phyloP scores from a whole-genome alignment of 23 tunicate genomes.

The Botrylloides violaceus region DNA sequence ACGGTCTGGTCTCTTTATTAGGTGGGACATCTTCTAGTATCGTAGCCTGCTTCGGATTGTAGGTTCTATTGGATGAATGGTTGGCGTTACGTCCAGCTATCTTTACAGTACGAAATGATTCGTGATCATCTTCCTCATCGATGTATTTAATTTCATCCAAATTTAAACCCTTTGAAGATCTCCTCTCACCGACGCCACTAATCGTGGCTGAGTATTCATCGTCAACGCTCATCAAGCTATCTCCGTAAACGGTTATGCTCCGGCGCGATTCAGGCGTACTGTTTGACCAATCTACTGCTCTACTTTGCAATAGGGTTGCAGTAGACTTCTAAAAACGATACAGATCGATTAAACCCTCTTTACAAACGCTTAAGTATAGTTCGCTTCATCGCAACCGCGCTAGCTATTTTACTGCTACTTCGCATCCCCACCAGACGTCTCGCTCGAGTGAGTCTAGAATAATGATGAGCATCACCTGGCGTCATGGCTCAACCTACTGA shows the following conservation, averaged over 20 bases:
- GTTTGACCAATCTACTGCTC: background rate
- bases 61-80: background rate
- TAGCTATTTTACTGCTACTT: no score
- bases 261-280: background rate
- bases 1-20: background rate
- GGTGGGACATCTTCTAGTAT: background rate
- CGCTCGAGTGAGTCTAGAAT: background rate
- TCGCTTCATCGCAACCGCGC: no score
- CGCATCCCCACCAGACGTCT: no score
- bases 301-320: no score
- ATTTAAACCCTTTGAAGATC: background rate
- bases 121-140: constrained; percentile 3
- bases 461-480: background rate
- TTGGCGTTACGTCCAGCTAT: background rate
- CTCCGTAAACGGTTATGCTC: background rate
- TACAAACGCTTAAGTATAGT: no score
- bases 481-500: no score
- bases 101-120: background rate
- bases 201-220: background rate
- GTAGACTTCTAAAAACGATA: no score
- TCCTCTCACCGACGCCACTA: no score
- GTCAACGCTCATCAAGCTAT: background rate
- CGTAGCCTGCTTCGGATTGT: background rate
- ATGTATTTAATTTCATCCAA: constrained; percentile 15
- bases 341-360: no score